Evolutionary conservation across 2,888 invertebrate species (phyloP).

Genomic region (Caenorhabditis macrosperma): DNA sequence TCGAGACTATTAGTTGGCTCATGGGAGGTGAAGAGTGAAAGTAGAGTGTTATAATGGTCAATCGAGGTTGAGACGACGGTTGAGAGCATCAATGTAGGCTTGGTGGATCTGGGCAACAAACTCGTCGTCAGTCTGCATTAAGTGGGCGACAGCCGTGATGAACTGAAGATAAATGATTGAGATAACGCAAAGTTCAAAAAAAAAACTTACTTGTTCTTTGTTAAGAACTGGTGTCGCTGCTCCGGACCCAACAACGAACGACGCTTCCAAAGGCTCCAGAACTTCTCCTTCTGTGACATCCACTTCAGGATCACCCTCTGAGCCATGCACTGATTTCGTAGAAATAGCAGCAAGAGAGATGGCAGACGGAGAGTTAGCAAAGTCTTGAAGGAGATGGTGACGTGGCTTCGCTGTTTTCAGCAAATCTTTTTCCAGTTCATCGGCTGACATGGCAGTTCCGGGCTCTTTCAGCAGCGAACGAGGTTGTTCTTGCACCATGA

Average conservation of each 20-base stretch:
- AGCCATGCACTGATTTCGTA: conserved; percentile 66
- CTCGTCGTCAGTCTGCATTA: conserved; percentile 69
- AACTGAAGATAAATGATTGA: conserved; percentile 50
- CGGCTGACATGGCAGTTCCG: conserved; percentile 58
- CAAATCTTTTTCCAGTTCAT: conserved; percentile 66
- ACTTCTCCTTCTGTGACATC: conserved; percentile 45
- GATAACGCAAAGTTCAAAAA: neutral
- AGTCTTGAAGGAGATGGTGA: conserved; percentile 49
- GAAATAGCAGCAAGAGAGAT: conserved; percentile 66
- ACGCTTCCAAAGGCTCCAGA: conserved; percentile 34
- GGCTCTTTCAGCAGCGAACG: conserved; percentile 47
- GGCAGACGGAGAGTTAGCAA: conserved; percentile 68
- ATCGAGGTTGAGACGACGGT: conserved; percentile 58
- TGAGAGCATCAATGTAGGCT: conserved; percentile 68
- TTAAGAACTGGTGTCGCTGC: conserved; percentile 51
- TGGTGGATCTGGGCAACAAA: conserved; percentile 67
- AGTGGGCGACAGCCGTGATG: conserved; percentile 57
- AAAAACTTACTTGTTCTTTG: conserved; percentile 60
- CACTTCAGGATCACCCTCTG: conserved; percentile 57
- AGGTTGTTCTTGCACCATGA: conserved; percentile 62
- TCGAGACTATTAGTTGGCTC: conserved; percentile 5
- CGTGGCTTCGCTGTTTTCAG: conserved; percentile 63
- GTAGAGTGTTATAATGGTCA: neutral
- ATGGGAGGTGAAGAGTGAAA: too few species aligned
- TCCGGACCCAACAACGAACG: conserved; percentile 59